Evolutionary conservation across 2,888 invertebrate genomes (phyloP).

Genomic region (Drosophila antonietae): DNA sequence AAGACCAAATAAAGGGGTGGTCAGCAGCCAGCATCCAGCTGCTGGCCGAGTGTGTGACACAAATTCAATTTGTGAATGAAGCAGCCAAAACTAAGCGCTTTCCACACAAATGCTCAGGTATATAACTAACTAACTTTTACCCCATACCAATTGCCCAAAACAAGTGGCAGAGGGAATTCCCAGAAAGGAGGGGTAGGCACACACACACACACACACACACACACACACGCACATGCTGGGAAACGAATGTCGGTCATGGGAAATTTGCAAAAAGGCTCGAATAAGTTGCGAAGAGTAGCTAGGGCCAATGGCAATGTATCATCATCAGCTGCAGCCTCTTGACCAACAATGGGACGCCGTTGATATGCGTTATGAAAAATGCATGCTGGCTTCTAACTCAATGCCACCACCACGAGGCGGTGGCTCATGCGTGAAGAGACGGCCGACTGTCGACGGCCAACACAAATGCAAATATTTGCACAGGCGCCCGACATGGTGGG

Average conservation of each 20-base stretch:
- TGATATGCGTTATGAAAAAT: constrained; percentile 70
- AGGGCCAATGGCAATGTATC: constrained; percentile 54
- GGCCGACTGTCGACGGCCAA: constrained; percentile 18
- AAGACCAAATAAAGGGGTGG: constrained; percentile 81
- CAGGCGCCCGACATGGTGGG: constrained; percentile 59
- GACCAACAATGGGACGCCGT: constrained; percentile 61
- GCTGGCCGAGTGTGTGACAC: constrained; percentile 65
- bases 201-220: neutral
- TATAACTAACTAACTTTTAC: constrained; percentile 45
- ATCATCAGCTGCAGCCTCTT: constrained; percentile 57
- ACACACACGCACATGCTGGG: neutral
- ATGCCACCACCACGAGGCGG: constrained; percentile 17
- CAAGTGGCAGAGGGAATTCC: constrained; percentile 33
- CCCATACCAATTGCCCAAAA: constrained; percentile 65
- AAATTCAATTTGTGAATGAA: constrained; percentile 78
- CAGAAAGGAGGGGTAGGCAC: neutral
- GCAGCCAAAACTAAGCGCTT: constrained; percentile 55
- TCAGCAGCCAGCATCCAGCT: constrained; percentile 50
- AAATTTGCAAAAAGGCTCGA: constrained; percentile 53
- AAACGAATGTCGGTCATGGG: constrained; percentile 74
- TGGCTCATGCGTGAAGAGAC: constrained; percentile 60
- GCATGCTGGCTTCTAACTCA: constrained; percentile 42
- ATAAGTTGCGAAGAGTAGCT: constrained; percentile 39
- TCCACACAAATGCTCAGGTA: constrained; percentile 15
- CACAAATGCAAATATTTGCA: constrained; percentile 66